Evolutionary conservation across 1,140 invertebrate species (phyloP).

Genomic region (Drosophila sechellia): DNA sequence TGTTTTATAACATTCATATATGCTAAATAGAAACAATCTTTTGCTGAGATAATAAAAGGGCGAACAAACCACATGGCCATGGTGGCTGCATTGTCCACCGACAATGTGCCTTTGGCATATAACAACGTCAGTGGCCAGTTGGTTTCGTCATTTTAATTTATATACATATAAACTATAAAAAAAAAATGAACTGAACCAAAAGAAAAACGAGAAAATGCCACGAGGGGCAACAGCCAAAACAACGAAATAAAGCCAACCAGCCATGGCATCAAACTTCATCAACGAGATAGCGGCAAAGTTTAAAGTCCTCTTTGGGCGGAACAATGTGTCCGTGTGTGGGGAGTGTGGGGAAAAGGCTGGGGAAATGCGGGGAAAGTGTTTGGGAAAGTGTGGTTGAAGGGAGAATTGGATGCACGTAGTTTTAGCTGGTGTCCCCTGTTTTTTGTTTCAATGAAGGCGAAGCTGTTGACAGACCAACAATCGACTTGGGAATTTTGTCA

Average conservation of each 20-base stretch:
- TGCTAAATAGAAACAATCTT: slow-evolving; percentile 10
- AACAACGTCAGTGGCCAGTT: slow-evolving; percentile 50
- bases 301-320: slow-evolving; percentile 50
- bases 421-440: slow-evolving; percentile 54
- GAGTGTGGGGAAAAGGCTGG: background rate
- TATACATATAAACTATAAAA: slow-evolving; percentile 32
- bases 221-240: slow-evolving; percentile 25
- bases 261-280: slow-evolving; percentile 78
- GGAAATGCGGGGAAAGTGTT: slow-evolving; percentile 19
- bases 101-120: slow-evolving; percentile 62
- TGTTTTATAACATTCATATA: background rate
- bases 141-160: slow-evolving; percentile 63
- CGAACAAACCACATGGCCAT: slow-evolving; percentile 27
- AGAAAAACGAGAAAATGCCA: slow-evolving; percentile 30
- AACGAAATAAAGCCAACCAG: slow-evolving; percentile 59
- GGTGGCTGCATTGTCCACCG: slow-evolving; percentile 50
- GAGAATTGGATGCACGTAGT: slow-evolving; percentile 57
- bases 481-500: slow-evolving; percentile 82
- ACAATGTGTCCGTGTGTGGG: slow-evolving; percentile 48
- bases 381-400: slow-evolving; percentile 8
- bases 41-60: background rate
- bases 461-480: slow-evolving; percentile 82
- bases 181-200: slow-evolving; percentile 16
- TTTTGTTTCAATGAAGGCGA: slow-evolving; percentile 77
- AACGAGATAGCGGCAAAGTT: slow-evolving; percentile 76